Evolutionary conservation across 2,888 invertebrate species (phyloP).

Genomic region (Rotaria socialis): DNA sequence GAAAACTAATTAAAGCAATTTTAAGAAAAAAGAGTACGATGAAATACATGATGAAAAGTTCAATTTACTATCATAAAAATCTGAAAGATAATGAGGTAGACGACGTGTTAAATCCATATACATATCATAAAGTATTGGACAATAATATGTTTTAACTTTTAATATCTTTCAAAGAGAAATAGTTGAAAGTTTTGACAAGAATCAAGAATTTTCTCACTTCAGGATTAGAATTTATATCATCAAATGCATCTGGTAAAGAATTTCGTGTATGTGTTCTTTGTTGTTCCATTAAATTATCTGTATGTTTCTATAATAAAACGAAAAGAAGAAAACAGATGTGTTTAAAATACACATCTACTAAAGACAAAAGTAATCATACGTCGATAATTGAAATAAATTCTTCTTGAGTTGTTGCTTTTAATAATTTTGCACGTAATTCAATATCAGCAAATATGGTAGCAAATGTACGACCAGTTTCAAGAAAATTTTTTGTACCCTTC

Average conservation of each 20-base stretch:
- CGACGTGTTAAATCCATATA: constrained; percentile 62
- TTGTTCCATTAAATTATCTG: constrained; percentile 34
- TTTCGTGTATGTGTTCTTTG: neutral
- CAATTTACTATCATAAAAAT: constrained; percentile 63
- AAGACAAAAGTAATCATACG: constrained; percentile 40
- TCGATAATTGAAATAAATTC: constrained; percentile 60
- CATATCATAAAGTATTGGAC: constrained; percentile 60
- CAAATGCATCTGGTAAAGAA: neutral
- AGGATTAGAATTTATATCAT: neutral
- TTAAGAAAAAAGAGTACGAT: constrained; percentile 2
- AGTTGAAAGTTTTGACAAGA: neutral
- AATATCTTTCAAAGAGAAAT: neutral
- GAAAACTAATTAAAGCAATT: constrained; percentile 56
- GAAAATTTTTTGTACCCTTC: constrained; percentile 65
- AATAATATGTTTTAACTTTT: constrained; percentile 27
- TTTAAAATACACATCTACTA: neutral
- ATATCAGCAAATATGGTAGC: constrained; percentile 65
- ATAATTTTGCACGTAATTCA: constrained; percentile 63
- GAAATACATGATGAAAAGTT: neutral
- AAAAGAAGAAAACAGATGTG: neutral
- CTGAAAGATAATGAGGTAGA: constrained; percentile 63
- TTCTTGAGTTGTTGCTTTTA: constrained; percentile 63
- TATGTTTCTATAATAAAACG: neutral
- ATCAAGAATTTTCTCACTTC: neutral
- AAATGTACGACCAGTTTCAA: constrained; percentile 66